Percentiles rank a stretch among this genome's conserved stretches.
Evolutionary conservation across 2,113 vertebrate species (phyloP).

Genomic region (Neolamprologus tretocephalus): DNA sequence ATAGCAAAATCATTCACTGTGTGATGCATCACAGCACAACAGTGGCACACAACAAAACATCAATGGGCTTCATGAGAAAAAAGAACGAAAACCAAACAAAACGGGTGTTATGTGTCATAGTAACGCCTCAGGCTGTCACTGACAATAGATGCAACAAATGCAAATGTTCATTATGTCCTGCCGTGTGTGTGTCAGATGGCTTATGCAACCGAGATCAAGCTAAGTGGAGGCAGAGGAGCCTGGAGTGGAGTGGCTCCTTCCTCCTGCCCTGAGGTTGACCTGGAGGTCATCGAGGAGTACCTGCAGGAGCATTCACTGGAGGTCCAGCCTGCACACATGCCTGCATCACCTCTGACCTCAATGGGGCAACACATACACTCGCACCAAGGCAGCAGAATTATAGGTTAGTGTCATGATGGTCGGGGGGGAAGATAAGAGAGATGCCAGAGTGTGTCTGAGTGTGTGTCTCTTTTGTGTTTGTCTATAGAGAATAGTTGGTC

Average conservation of each 20-base stretch:
- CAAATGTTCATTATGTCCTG: neutral
- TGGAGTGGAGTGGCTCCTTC: conserved; percentile 42
- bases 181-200: conserved; percentile 43
- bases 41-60: neutral
- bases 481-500: conserved; percentile 65
- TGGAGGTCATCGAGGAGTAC: conserved; percentile 77
- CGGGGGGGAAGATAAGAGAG: neutral
- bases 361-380: conserved; percentile 15
- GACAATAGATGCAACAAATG: neutral
- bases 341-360: neutral
- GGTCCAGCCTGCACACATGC: conserved; percentile 39
- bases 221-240: neutral
- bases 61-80: neutral
- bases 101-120: neutral
- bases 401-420: conserved; percentile 40
- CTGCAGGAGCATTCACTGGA: conserved; percentile 72
- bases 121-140: neutral
- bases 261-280: conserved; percentile 61
- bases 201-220: conserved; percentile 50
- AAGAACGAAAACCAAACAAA: neutral
- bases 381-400: conserved; percentile 37
- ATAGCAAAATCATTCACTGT: neutral
- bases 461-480: neutral
- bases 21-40: neutral
- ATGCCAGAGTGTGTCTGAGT: neutral